Evolutionary conservation across 2,888 invertebrate species (phyloP), one percentile per base, ranked within the genome.

Genomic region (Diarsia rubi): DNA sequence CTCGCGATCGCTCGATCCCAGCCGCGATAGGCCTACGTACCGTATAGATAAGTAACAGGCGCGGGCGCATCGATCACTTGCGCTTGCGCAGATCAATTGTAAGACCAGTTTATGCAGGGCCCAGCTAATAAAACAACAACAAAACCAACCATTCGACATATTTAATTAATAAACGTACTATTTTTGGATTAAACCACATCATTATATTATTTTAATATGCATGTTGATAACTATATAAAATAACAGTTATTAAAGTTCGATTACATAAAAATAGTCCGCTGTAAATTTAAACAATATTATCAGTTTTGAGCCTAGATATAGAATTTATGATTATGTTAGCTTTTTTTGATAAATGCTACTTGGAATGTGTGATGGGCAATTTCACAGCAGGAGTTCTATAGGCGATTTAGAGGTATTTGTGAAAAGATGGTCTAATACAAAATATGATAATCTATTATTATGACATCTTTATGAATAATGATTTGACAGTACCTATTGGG

Each of bases 41-140:
- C 76, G 77, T 86, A 82, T 83, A 86, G 86, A 88, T 87, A 88
- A 86, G 84, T 79, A 75, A 86, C 65, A 47, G 82, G 83, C 78
- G 73, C 83, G 14, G 37, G 80, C 79, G 90, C 92, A 93, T 93
- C 92, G 90, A 92, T 93, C 93, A 92, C 89, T 84, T 76, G 75
- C 75, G 75, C 74, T 83, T 81, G 83, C 79, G 69, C 85, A 69
- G 86, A 88, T 90, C 88, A 89, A 87, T 86, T 88, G 89, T 88
- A 85, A 81, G 85, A 89, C 89, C 90, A 86, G 90, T 89, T 88
- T 88, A 62, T 84, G 82, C 81, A 81, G 69, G 76, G 69, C 69
- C 72, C 68, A 59, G 73, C 70, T 83, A 87, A 88, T 89, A 88
- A 85, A 90, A 78, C 71, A 77, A 82, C 78, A 65, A 82, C 81